Evolutionary conservation across 1,140 invertebrate species (phyloP), one percentile per base, ranked within the genome.

Genomic region (Dendrolimus kikuchii): DNA sequence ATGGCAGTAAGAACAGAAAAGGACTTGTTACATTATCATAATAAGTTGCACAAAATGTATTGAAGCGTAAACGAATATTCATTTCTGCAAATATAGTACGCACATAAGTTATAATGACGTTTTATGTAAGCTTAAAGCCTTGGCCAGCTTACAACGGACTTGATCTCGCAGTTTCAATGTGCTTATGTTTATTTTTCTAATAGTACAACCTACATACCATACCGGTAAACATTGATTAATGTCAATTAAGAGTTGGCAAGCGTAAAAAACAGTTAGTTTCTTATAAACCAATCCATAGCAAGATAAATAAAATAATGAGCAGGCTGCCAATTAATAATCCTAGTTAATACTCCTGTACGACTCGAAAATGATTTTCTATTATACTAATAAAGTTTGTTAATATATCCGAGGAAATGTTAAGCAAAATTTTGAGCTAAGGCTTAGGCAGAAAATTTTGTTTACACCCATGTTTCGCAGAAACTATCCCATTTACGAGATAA

Each of bases 21-120:
- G 44, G 46, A 60, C 61, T 51, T 64, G 61, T 67, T 55, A 45
- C 51, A 63, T 67, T 63, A 63, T 55, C 60, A 66, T 66, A 64
- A 59, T 60, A 62, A 62, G 57, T 3, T 23, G 23, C 52, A 56
- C 53, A 48, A 49, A 62, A 49, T 58, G 54, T 55, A 50, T 49
- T 53, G 53, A 55, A 47, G 59, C 59, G 62, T 64, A 55, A 63
- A 54, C 50, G 54, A 59, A 40, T 54, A 49, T 41, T 51, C 50
- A 54, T 49, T 52, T 55, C 50, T 63, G 61, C 54, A 59, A 49
- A 55, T 40, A 23, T 50, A 38, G 40, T 53, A 48, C 51, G 51
- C 48, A 51, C 23, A 53, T 45, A 36, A 42, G 56, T 50, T 59
- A 38, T 53, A 49, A 40, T 57, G 44, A 54, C 47, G 52, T 47